Percentiles rank a stretch among this genome's conserved stretches.
phyloP scores from a whole-genome alignment of 1,140 invertebrate genomes.

The Drosophila ohnishii region DNA sequence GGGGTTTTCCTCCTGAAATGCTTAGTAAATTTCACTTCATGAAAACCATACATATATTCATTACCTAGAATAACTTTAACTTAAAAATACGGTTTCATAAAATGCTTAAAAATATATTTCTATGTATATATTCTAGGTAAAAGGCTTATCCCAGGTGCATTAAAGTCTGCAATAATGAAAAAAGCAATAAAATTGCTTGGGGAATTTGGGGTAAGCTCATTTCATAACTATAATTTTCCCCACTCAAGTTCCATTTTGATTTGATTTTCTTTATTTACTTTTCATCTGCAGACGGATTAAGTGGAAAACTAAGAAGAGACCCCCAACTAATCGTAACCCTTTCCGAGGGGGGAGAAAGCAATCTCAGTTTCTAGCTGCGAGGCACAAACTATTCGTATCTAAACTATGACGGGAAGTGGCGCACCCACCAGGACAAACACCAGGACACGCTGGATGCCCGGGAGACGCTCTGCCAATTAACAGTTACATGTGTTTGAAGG shows the following conservation, averaged over 20 bases:
- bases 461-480: conserved; percentile 77
- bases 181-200: conserved; percentile 3
- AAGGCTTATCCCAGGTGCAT: not conserved
- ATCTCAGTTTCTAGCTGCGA: conserved; percentile 54
- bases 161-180: not conserved
- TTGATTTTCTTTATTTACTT: conserved; percentile 36
- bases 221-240: conserved; percentile 7
- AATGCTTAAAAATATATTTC: too few species aligned
- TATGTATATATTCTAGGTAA: too few species aligned
- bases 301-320: conserved; percentile 5
- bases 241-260: conserved; percentile 14
- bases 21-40: too few species aligned
- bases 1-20: too few species aligned
- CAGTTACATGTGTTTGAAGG: conserved; percentile 77
- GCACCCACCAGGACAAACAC: conserved; percentile 59
- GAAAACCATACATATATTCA: too few species aligned
- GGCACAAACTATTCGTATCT: conserved; percentile 52
- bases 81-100: not conserved
- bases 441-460: conserved; percentile 49
- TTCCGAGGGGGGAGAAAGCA: conserved; percentile 50
- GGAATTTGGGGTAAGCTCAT: conserved; percentile 3
- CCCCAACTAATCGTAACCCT: conserved; percentile 48
- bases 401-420: conserved; percentile 27
- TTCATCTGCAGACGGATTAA: conserved; percentile 37
- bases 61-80: not conserved